These are phyloP conservation scores for Eupeodes luniger DNA, from an alignment of 2,888 invertebrate genomes.

Conservation along the genomic window DNA sequence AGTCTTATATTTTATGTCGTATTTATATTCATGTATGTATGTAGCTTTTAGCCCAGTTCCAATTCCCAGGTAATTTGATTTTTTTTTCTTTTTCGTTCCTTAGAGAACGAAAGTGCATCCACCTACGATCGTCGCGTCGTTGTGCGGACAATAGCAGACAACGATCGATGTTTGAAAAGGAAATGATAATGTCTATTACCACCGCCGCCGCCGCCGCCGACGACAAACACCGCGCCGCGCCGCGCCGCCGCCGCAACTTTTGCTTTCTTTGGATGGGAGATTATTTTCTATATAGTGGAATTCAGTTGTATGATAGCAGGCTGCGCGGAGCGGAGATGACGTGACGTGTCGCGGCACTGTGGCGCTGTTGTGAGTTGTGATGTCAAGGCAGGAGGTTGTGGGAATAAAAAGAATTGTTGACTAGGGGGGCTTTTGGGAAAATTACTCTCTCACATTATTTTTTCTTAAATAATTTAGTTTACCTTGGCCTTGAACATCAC, in stretches of 20 bases:
- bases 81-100: not conserved
- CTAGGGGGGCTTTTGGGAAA: conserved; percentile 11
- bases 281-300: not conserved
- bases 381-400: conserved; percentile 22
- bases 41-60: conserved; percentile 14
- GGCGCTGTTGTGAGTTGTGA: conserved; percentile 5
- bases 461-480: not conserved
- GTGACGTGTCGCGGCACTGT: not conserved
- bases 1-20: not conserved
- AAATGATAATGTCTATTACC: conserved; percentile 13
- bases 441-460: conserved; percentile 20
- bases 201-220: too few relatives aligned
- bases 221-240: too few relatives aligned
- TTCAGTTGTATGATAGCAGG: not conserved
- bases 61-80: conserved; percentile 14
- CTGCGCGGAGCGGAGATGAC: not conserved
- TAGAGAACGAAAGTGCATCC: conserved; percentile 40
- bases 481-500: conserved; percentile 26
- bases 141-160: not conserved
- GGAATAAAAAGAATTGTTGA: conserved; percentile 17
- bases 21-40: too few relatives aligned
- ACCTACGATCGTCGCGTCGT: conserved; percentile 22
- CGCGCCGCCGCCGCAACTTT: conserved; percentile 3
- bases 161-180: conserved; percentile 4
- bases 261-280: conserved; percentile 12